Percentiles rank a stretch among this genome's conserved stretches.
These are phyloP conservation scores for Trichogramma dendrolimi DNA, from an alignment of 2,888 invertebrate species.

Conservation along the genomic window DNA sequence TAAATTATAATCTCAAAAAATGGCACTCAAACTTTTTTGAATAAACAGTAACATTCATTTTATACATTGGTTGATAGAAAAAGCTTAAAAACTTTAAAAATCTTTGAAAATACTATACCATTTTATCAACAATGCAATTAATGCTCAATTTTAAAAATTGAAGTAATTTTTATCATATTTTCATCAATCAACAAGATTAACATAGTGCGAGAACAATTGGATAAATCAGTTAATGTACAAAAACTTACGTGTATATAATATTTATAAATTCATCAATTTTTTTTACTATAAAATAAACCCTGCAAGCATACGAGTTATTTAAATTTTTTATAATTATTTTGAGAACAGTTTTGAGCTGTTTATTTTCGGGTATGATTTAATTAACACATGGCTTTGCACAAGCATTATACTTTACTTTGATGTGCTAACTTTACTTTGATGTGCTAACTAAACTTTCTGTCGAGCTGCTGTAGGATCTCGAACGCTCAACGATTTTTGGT, in stretches of 20 bases:
- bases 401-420: too few relatives aligned
- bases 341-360: too few relatives aligned
- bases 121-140: neutral
- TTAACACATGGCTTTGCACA: too few relatives aligned
- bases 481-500: constrained; percentile 67
- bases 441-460: too few relatives aligned
- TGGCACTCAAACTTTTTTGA: too few relatives aligned
- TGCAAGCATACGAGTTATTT: neutral
- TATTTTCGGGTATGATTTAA: too few relatives aligned
- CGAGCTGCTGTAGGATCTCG: constrained; percentile 70
- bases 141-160: constrained; percentile 4
- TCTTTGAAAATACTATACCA: constrained; percentile 9
- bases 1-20: too few relatives aligned
- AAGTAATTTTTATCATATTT: constrained; percentile 4
- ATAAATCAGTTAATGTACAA: constrained; percentile 27
- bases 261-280: neutral
- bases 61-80: too few relatives aligned
- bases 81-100: constrained; percentile 18
- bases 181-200: constrained; percentile 9
- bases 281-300: neutral
- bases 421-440: too few relatives aligned
- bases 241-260: neutral
- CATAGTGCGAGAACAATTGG: neutral
- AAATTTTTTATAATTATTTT: neutral
- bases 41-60: too few relatives aligned